Evolutionary conservation across 2,113 vertebrate genomes (phyloP), one percentile per base, ranked within the genome.

Genomic region (Oceanodroma tethys): DNA sequence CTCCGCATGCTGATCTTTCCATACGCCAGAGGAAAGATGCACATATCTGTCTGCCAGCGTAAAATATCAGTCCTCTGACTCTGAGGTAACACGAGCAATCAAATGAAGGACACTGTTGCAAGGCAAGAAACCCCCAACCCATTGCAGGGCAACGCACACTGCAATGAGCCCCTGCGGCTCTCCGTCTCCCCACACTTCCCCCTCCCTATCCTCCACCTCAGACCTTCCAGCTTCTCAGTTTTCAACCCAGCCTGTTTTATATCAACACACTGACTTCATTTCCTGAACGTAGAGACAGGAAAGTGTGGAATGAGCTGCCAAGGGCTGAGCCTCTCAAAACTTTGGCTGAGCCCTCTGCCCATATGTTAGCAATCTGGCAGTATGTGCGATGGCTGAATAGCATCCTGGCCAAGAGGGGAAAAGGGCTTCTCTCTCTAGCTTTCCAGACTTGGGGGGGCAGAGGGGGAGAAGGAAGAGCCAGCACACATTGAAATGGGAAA

Each of bases 211-310:
- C 72, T 78, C 85, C 88, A 56, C 18, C 81, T 76, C 19, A 67
- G 60, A 19, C 92, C 47, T 85, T 92, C 84, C 96, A 97, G 90
- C 96, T 86, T 95, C 97, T 97, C 95, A 45, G 81, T 74, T 98
- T 97, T 96, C 97, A 96, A 55, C 70, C 63, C 95, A 96, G 96
- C 95, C 97, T 97, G 97, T 80, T 97, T 94, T 97, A 97, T 97
- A 98, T 98, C 97, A 98, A 96, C 72, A 90, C 97, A 97, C 98
- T 98, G 98, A 98, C 97, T 98, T 98, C 98, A 98, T 98, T 98
- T 98, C 98, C 98, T 98, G 98, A 96, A 94, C 97, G 91, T 9
- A 95, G 96, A 98, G 97, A 98, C 97, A 93, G 96, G 90, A 96
- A 97, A 97, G 92, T 38, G 87, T 86, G 87, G 94, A 92, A 94